These are phyloP conservation scores for Limnephilus rhombicus DNA, from an alignment of 2,888 invertebrate species.

Conservation along the genomic window DNA sequence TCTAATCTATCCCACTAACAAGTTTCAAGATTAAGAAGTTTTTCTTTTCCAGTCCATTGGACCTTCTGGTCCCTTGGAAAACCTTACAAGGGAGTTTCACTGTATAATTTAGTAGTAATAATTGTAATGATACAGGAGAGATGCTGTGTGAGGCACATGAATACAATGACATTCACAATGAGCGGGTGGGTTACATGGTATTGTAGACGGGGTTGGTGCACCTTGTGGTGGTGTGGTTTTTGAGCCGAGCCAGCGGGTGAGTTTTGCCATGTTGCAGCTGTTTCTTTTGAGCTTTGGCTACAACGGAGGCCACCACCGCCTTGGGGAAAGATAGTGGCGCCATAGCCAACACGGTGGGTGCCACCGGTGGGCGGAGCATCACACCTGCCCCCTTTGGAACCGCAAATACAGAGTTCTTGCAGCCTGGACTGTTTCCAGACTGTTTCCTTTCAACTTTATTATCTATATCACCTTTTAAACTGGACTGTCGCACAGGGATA, in stretches of 20 bases:
- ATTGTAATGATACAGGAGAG: neutral
- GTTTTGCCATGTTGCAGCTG: constrained; percentile 94
- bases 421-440: constrained; percentile 60
- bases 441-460: constrained; percentile 64
- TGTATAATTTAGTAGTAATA: neutral
- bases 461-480: constrained; percentile 68
- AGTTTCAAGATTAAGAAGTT: neutral
- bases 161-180: constrained; percentile 8
- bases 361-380: constrained; percentile 72
- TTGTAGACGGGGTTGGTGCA: constrained; percentile 91
- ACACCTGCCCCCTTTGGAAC: constrained; percentile 68
- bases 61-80: neutral
- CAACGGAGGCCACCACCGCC: constrained; percentile 82
- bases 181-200: constrained; percentile 84
- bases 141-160: constrained; percentile 66
- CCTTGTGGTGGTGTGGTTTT: constrained; percentile 82
- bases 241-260: constrained; percentile 93
- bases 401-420: constrained; percentile 69
- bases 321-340: constrained; percentile 76
- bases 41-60: too few species aligned
- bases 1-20: too few species aligned
- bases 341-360: constrained; percentile 73
- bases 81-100: neutral
- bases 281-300: constrained; percentile 86
- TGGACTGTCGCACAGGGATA: constrained; percentile 70